Conservation (phyloP, 2,797 vertebrate genomes). For the Crocidura indochinensis region DNA sequence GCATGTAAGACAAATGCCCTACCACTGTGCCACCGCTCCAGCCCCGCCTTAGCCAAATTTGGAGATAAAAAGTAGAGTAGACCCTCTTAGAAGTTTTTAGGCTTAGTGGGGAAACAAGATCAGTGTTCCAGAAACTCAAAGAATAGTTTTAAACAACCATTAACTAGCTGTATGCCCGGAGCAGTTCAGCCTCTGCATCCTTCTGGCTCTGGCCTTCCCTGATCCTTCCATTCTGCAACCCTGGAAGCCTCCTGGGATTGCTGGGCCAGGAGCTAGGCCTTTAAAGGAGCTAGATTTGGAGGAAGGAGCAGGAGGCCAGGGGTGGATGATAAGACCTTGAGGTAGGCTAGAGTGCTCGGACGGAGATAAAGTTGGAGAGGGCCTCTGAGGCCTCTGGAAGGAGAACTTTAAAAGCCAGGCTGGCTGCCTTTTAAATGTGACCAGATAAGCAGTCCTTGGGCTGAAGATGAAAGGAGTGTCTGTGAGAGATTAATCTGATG, state of each 20-base stretch:
- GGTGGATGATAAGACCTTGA: constrained; percentile 73
- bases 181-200: background rate
- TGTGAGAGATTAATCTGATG: constrained; percentile 81
- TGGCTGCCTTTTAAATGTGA: constrained; percentile 79
- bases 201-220: background rate
- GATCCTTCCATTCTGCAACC: background rate
- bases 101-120: background rate
- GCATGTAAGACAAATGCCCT: no score
- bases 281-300: constrained; percentile 53
- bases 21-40: no score
- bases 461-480: constrained; percentile 82
- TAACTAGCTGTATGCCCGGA: background rate
- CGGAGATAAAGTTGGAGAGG: constrained; percentile 68
- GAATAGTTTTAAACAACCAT: constrained; percentile 35
- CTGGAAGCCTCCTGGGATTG: constrained; percentile 12
- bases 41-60: background rate
- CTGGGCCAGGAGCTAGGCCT: background rate
- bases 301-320: constrained; percentile 38
- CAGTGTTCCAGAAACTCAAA: constrained; percentile 5
- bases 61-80: background rate
- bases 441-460: constrained; percentile 82
- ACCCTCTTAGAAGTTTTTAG: background rate
- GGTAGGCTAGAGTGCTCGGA: constrained; percentile 38
- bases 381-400: constrained; percentile 52
- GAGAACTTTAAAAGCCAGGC: constrained; percentile 72